Evolutionary conservation across 2,113 vertebrate species (phyloP), one percentile per base, ranked within the genome.

Genomic region (Clinocottus analis): DNA sequence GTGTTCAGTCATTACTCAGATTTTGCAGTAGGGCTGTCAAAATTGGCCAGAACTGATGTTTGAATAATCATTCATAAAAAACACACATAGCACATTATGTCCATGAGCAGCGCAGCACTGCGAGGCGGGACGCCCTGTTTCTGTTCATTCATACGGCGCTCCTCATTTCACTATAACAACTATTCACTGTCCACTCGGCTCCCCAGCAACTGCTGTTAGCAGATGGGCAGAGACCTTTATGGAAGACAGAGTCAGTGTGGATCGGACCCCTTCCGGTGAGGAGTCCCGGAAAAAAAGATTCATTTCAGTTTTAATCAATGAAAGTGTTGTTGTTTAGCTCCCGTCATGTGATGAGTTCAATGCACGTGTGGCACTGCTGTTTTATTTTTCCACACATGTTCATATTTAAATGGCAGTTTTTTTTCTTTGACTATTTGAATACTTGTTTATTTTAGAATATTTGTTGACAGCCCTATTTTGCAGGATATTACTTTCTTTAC

Each of bases 401-500:
- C n/a, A n/a, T n/a, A n/a, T n/a, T n/a, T n/a, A n/a, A n/a, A n/a
- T n/a, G n/a, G 9, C 47, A 49, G n/a, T n/a, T 8, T 8, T 21
- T n/a, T n/a, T 51, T 51, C 19, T 21, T n/a, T n/a, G n/a, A 16
- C 19, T 49, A 47, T 19, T 21, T 49, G 6, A 49, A 21, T 49
- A 49, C 45, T n/a, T n/a, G n/a, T n/a, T n/a, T n/a, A n/a, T 19
- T 47, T 47, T 47, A 17, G 45, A 49, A 49, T 21, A 49, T 49
- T 21, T 49, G 16, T 21, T 21, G 41, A 45, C 14, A 45, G 41
- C 7, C 47, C 16, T 21, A 10, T 33, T n/a, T n/a, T 51, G 16
- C 56, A 9, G 56, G 9, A 19, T 31, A 59, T 84, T 55, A 66
- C 11, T 71, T 70, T 77, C 59, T 81, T 71, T 65, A 80, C 43